These are phyloP conservation scores for Agrochola macilenta DNA, from an alignment of 2,888 invertebrate species.

Conservation along the genomic window DNA sequence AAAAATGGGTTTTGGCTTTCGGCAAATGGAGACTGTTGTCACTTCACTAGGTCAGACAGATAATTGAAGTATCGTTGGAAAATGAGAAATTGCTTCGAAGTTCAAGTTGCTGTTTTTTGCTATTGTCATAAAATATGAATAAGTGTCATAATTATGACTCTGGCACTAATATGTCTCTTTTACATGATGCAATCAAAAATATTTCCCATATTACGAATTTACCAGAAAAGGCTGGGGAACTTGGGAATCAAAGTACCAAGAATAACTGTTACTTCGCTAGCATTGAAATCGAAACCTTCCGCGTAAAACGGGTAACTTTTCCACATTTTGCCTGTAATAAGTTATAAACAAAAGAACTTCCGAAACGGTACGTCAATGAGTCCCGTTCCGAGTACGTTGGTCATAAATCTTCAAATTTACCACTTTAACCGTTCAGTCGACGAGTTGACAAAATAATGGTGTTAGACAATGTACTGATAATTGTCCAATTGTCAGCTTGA, in stretches of 20 bases:
- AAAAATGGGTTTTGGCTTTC: constrained; percentile 60
- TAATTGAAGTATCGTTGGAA: constrained; percentile 1
- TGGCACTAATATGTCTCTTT: too few relatives aligned
- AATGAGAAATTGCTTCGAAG: too few relatives aligned
- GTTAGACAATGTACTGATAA: constrained; percentile 79
- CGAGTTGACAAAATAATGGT: constrained; percentile 83
- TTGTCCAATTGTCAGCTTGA: constrained; percentile 76
- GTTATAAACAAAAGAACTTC: constrained; percentile 60
- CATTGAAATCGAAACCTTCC: constrained; percentile 39
- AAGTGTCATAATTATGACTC: too few relatives aligned
- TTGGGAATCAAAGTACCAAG: background rate
- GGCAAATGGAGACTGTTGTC: constrained; percentile 19
- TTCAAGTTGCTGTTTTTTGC: too few relatives aligned
- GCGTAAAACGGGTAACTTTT: constrained; percentile 39
- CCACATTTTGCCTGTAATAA: constrained; percentile 29
- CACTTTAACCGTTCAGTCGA: constrained; percentile 79
- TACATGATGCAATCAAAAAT: too few relatives aligned
- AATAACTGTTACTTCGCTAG: constrained; percentile 21
- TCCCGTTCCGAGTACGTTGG: constrained; percentile 70
- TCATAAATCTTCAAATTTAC: constrained; percentile 83
- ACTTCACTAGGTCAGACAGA: constrained; percentile 16
- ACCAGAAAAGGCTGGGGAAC: background rate
- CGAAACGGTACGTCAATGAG: constrained; percentile 65
- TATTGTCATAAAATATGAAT: too few relatives aligned
- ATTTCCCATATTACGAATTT: background rate